Evolutionary conservation across 2,888 invertebrate genomes (phyloP), one percentile per base, ranked within the genome.

Genomic region (Melitaea athalia): DNA sequence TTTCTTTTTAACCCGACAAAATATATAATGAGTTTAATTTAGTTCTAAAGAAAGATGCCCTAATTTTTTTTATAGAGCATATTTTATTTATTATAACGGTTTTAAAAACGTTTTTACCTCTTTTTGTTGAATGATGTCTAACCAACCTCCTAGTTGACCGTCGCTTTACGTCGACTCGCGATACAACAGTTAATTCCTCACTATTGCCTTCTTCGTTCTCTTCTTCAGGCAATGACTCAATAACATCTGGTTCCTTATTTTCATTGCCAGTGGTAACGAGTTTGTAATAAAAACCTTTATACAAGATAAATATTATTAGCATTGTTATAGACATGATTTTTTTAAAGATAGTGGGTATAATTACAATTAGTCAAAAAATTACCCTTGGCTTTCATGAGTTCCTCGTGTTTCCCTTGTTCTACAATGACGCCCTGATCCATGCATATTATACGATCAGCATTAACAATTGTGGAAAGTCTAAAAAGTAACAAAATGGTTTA

Each of bases 351-450:
- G 24, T n/a, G n/a, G n/a, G n/a, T 24, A 5, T 52, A 1, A 15
- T 50, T 3, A 10, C 3, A 50, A 10, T 15, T 52, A 11, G 24
- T 52, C 24, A 12, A 31, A 24, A n/a, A 5, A 11, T 24, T 55
- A 79, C 96, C 95, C 85, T 94, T 93, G 24, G 90, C 87, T 62
- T 93, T 93, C 93, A 97, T 94, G 5, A 97, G 92, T 74, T 96
- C 95, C 45, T 95, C 94, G 77, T 97, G 97, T 5, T 95, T 95
- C 47, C 97, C 97, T 82, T 94, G 93, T 82, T 97, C 97, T 0
- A 94, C 94, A 1, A 96, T 95, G 17, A 88, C 82, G 14, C 97
- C 97, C 77, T 96, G 94, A 79, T 96, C 94, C 82, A 96, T 95
- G 76, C 95, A 95, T 63, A 96, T 94, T 72, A 96, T 96, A 69